A percentile compares a stretch with the other conserved stretches of the same genome.
Conservation (phyloP, 2,888 invertebrate genomes). For the Thymelicus sylvestris region DNA sequence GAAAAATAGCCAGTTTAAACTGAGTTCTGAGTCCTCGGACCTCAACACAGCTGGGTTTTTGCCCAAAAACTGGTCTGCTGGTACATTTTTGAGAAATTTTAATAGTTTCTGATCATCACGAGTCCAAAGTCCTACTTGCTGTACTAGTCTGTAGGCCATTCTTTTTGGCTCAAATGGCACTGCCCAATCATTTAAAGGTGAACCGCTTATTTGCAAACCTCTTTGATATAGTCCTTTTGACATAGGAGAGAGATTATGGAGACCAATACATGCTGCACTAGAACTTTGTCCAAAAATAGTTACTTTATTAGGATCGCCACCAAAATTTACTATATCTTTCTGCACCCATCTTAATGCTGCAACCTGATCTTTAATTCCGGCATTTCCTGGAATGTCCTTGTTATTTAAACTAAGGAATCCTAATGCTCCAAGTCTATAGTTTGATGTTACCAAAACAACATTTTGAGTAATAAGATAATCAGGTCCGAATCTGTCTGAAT, state of each 20-base stretch:
- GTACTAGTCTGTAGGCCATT: conserved; percentile 56
- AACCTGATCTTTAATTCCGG: conserved; percentile 65
- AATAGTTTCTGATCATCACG: conserved; percentile 50
- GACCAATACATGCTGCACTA: conserved; percentile 52
- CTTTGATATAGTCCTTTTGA: conserved; percentile 59
- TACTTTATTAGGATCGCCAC: conserved; percentile 58
- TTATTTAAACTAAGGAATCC: conserved; percentile 62
- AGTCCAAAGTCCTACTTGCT: conserved; percentile 52
- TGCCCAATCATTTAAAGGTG: conserved; percentile 84
- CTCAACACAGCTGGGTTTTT: conserved; percentile 49
- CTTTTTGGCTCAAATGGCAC: conserved; percentile 73
- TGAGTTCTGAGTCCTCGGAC: conserved; percentile 46
- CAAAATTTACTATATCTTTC: conserved; percentile 56
- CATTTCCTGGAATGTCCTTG: conserved; percentile 62
- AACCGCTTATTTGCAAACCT: conserved; percentile 88
- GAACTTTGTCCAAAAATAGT: conserved; percentile 66
- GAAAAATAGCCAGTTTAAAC: conserved; percentile 44
- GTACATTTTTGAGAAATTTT: conserved; percentile 49
- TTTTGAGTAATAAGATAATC: conserved; percentile 57
- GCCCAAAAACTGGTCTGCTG: conserved; percentile 47
- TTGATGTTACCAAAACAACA: conserved; percentile 61
- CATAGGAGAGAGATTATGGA: conserved; percentile 61
- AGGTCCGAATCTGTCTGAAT: conserved; percentile 56
- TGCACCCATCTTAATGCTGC: conserved; percentile 59
- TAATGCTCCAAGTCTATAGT: conserved; percentile 60